Percentiles rank a stretch among this genome's conserved stretches.
phyloP scores from a whole-genome alignment of 2,797 vertebrate genomes.

The Notoglanidium macrostoma region DNA sequence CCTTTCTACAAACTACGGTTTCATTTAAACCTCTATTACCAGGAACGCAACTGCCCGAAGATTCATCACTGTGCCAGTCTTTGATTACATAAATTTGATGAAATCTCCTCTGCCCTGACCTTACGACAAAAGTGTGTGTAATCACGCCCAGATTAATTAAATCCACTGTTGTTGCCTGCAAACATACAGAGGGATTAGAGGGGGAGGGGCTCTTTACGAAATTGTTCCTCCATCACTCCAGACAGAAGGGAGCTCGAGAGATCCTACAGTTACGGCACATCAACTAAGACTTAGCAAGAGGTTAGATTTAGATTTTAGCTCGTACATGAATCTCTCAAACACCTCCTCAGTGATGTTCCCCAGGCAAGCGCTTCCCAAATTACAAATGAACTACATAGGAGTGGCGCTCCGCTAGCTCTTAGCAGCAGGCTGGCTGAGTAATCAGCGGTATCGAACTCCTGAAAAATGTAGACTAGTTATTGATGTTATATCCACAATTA shows the following conservation, averaged over 20 bases:
- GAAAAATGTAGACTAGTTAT: neutral
- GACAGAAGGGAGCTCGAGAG: neutral
- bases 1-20: neutral
- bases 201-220: neutral
- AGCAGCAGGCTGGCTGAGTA: neutral
- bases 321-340: neutral
- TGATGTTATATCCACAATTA: neutral
- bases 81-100: neutral
- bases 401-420: neutral
- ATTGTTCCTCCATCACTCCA: neutral
- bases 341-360: neutral
- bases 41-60: neutral
- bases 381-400: neutral
- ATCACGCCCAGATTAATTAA: conserved; percentile 26
- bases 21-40: neutral
- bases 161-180: neutral
- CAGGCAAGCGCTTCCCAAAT: neutral
- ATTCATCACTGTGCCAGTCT: neutral
- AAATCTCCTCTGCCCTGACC: neutral
- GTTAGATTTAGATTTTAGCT: neutral
- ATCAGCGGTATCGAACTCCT: neutral
- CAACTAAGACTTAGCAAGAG: neutral
- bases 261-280: neutral
- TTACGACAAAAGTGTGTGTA: neutral
- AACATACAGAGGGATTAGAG: neutral